These are phyloP conservation scores for Thryonomys swinderianus DNA, from an alignment of 2,113 vertebrate genomes.

Conservation along the genomic window DNA sequence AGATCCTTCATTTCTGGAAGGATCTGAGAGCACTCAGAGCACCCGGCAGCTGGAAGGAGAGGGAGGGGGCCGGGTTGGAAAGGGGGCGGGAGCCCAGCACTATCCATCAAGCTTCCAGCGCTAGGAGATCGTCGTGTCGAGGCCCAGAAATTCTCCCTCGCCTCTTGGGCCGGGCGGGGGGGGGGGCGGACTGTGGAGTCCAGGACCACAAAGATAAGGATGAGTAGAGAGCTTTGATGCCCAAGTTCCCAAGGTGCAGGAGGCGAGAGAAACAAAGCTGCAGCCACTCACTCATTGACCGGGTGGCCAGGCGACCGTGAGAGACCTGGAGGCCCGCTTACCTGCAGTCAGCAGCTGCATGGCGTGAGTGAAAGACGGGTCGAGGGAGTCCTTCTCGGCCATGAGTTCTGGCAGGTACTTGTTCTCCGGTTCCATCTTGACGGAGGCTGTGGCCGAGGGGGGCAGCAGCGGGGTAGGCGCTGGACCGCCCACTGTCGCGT, in stretches of 20 bases:
- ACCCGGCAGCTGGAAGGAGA: conserved; percentile 49
- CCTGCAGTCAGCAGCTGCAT: conserved; percentile 93
- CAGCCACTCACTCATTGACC: neutral
- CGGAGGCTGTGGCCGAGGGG: conserved; percentile 79
- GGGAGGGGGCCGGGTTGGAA: neutral
- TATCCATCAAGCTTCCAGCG: conserved; percentile 42
- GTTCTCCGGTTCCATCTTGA: conserved; percentile 94
- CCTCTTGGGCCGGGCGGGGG: neutral
- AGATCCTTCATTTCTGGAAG: conserved; percentile 65
- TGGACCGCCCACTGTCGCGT: conserved; percentile 74
- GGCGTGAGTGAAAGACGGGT: conserved; percentile 97
- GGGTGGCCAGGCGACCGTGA: neutral
- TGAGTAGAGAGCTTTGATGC: neutral
- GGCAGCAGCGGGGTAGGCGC: conserved; percentile 72
- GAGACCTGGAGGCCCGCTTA: conserved; percentile 68
- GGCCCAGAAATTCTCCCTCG: neutral
- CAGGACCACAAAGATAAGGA: neutral
- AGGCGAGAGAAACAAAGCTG: conserved; percentile 66
- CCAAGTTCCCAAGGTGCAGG: neutral
- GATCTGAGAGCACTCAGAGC: neutral
- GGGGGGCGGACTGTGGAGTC: neutral
- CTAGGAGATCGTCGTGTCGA: neutral
- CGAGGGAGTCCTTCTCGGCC: conserved; percentile 97
- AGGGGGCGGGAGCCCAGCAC: conserved; percentile 49
- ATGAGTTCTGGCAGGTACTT: conserved; percentile 97